A percentile compares a stretch with the other conserved stretches of the same genome.
phyloP scores from a whole-genome alignment of 2,888 invertebrate species.

The Epirrhoe tristata region DNA sequence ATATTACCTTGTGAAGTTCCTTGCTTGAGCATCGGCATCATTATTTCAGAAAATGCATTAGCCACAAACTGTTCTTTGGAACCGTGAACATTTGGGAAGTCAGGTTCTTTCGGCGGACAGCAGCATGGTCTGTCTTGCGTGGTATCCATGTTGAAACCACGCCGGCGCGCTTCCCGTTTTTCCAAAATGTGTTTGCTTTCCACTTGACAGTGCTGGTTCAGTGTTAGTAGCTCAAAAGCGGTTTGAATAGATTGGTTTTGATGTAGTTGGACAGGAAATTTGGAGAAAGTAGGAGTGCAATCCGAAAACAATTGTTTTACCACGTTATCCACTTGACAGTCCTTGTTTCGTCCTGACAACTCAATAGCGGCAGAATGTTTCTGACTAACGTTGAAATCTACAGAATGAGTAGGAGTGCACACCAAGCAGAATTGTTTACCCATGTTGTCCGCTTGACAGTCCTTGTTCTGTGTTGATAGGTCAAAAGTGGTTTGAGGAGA shows the following conservation, averaged over 20 bases:
- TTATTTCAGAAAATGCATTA: conserved; percentile 52
- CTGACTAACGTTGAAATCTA: too few species aligned
- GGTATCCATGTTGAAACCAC: conserved; percentile 55
- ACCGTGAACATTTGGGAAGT: background rate
- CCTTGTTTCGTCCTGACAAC: too few species aligned
- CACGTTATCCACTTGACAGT: too few species aligned
- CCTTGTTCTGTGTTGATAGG: conserved; percentile 13
- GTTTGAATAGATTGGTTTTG: conserved; percentile 11
- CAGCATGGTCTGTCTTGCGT: conserved; percentile 62
- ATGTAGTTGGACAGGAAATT: background rate
- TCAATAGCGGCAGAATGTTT: too few species aligned
- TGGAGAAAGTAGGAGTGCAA: too few species aligned
- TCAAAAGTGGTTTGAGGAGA: conserved; percentile 10
- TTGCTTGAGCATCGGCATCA: conserved; percentile 52
- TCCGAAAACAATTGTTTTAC: too few species aligned
- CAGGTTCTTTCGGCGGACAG: conserved; percentile 39
- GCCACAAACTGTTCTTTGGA: conserved; percentile 34
- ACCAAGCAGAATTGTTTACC: too few species aligned
- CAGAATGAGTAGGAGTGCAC: too few species aligned
- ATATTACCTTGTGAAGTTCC: conserved; percentile 49
- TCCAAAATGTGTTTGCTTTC: conserved; percentile 1
- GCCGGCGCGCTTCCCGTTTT: background rate
- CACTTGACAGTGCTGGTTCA: conserved; percentile 23
- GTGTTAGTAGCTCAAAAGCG: conserved; percentile 11
- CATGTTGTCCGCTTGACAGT: conserved; percentile 26